Evolutionary conservation across 1,140 invertebrate species (phyloP).

Genomic region (Drosophila tristis): DNA sequence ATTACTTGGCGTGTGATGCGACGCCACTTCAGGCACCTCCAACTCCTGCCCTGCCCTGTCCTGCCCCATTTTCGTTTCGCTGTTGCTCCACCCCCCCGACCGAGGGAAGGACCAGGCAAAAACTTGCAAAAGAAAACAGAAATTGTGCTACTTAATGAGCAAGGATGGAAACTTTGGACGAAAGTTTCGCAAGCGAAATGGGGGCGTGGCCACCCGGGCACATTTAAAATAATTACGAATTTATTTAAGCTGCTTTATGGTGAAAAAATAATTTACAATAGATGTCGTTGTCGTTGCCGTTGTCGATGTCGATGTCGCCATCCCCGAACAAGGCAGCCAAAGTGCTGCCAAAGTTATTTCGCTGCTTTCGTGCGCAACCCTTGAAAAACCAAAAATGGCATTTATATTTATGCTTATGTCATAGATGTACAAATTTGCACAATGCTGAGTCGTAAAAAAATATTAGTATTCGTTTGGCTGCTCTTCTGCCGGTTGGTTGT

Average conservation of each 20-base stretch:
- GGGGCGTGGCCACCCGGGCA: constrained; percentile 51
- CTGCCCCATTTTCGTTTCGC: neutral
- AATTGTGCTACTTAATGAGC: constrained; percentile 80
- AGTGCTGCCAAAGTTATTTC: neutral
- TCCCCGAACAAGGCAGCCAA: neutral
- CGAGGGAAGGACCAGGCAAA: constrained; percentile 5
- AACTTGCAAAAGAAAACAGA: constrained; percentile 74
- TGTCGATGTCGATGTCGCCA: constrained; percentile 9
- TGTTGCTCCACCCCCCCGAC: constrained; percentile 13
- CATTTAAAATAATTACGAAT: constrained; percentile 82
- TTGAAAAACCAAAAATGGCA: constrained; percentile 21
- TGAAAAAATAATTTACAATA: constrained; percentile 75
- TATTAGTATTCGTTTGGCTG: constrained; percentile 31
- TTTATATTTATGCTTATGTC: constrained; percentile 73
- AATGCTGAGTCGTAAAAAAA: constrained; percentile 72
- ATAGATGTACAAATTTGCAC: constrained; percentile 73
- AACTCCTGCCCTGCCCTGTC: neutral
- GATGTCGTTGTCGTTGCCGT: constrained; percentile 4
- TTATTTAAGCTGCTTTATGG: constrained; percentile 80
- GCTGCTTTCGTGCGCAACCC: constrained; percentile 11
- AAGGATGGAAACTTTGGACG: constrained; percentile 64
- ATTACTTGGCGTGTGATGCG: constrained; percentile 82
- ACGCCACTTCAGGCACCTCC: constrained; percentile 55
- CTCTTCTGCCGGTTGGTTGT: neutral
- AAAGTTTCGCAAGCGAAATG: constrained; percentile 50